These are phyloP conservation scores for Cerastis rubricosa DNA, from an alignment of 2,888 invertebrate genomes.

Conservation along the genomic window DNA sequence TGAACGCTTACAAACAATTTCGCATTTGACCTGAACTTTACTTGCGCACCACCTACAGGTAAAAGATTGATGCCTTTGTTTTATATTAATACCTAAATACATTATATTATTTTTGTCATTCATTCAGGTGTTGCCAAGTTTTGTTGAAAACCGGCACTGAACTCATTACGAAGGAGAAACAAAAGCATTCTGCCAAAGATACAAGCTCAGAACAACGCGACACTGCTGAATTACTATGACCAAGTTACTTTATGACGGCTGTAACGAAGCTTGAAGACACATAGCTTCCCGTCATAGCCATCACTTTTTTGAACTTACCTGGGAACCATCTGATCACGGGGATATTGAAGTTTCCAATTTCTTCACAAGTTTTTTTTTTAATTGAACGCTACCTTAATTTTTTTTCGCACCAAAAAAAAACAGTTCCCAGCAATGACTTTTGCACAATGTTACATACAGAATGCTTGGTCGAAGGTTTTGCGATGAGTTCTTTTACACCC, in stretches of 20 bases:
- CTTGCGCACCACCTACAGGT: background rate
- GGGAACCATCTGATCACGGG: background rate
- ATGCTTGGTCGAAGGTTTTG: background rate
- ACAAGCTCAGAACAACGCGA: background rate
- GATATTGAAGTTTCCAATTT: background rate
- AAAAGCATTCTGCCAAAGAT: background rate
- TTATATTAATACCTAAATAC: background rate
- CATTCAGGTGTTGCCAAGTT: background rate
- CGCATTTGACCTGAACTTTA: background rate
- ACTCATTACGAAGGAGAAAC: background rate
- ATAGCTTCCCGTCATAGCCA: background rate
- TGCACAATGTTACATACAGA: background rate
- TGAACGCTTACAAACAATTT: background rate
- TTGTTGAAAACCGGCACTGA: background rate
- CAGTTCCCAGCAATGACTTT: background rate
- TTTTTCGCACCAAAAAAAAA: background rate
- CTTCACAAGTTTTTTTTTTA: background rate
- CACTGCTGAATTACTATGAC: no score
- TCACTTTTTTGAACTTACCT: background rate
- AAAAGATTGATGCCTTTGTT: background rate
- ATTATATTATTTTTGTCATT: background rate
- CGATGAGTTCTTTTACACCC: background rate
- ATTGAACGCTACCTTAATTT: background rate
- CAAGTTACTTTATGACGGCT: no score
- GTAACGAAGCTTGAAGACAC: no score